Evolutionary conservation across 2,888 invertebrate species (phyloP).

Genomic region (Achlya flavicornis): DNA sequence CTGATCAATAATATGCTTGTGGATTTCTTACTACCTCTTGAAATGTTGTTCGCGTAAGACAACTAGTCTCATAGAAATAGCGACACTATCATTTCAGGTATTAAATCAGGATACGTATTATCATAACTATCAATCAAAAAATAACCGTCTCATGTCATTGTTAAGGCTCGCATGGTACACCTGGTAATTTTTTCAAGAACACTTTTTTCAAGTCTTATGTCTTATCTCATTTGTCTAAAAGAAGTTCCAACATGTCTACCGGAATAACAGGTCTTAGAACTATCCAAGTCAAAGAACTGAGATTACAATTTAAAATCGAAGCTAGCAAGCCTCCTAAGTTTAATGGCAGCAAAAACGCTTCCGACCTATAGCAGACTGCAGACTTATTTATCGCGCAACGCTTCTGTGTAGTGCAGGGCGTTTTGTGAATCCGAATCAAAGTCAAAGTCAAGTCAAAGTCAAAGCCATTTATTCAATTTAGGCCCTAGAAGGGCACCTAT

Average conservation of each 20-base stretch:
- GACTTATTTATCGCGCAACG: neutral
- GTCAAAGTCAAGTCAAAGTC: no score
- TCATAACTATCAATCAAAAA: neutral
- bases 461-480: no score
- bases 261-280: constrained; percentile 7
- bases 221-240: neutral
- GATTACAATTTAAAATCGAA: constrained; percentile 32
- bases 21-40: no score
- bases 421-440: no score
- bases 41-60: neutral
- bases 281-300: constrained; percentile 5
- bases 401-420: neutral
- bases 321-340: constrained; percentile 24
- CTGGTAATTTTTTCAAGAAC: neutral
- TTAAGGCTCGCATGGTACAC: neutral
- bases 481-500: no score
- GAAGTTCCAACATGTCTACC: neutral
- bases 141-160: neutral
- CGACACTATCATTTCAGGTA: neutral
- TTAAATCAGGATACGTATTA: neutral
- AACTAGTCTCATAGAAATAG: neutral
- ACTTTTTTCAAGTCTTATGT: neutral
- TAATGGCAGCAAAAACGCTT: constrained; percentile 27
- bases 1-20: no score
- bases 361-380: constrained; percentile 13